Conservation (phyloP, 2,797 vertebrate species). For the Lacerta agilis region DNA sequence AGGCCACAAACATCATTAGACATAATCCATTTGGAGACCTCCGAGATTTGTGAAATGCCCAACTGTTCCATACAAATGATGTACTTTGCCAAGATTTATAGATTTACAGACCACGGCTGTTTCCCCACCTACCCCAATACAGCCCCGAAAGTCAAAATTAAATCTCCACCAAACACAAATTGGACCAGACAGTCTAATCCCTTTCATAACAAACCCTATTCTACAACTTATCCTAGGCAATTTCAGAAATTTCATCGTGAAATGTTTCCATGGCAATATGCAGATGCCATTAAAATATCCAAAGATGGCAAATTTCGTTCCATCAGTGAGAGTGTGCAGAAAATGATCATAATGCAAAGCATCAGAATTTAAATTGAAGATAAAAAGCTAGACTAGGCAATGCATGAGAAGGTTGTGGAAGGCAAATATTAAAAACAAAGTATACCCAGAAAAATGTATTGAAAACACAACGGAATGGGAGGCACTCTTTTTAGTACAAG, state of each 20-base stretch:
- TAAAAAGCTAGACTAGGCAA: not conserved
- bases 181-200: constrained; percentile 21
- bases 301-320: not conserved
- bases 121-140: too few relatives aligned
- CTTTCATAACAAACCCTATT: not conserved
- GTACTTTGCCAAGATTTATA: not conserved
- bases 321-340: not conserved
- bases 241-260: not conserved
- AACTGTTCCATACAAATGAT: not conserved
- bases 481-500: not conserved
- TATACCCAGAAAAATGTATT: not conserved
- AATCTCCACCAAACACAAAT: not conserved
- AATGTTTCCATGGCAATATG: not conserved
- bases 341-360: not conserved
- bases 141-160: not conserved
- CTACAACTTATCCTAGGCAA: constrained; percentile 7
- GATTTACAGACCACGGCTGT: not conserved
- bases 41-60: not conserved
- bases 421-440: not conserved
- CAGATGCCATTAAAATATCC: constrained; percentile 5
- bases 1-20: not conserved
- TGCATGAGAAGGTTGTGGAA: not conserved
- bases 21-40: not conserved
- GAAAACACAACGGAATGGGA: not conserved
- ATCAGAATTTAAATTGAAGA: not conserved